Conservation (phyloP, 2,797 vertebrate genomes). For the Arctocebus calabarensis region DNA sequence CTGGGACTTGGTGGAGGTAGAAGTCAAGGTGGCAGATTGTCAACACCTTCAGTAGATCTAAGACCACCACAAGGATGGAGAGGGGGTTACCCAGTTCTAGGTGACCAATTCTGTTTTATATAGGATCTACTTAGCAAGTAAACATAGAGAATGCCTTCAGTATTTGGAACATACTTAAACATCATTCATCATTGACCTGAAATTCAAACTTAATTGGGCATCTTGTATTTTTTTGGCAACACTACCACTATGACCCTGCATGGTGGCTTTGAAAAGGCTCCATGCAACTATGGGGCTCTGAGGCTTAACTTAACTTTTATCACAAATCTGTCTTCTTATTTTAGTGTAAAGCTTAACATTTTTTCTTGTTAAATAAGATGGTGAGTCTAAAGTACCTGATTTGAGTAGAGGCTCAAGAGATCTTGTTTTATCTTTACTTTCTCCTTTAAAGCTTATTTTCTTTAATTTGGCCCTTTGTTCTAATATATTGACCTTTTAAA, state of each 20-base stretch:
- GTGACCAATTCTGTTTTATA: neutral
- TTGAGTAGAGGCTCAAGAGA: neutral
- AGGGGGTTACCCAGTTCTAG: neutral
- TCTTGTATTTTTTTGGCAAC: neutral
- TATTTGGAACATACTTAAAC: neutral
- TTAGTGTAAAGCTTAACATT: neutral
- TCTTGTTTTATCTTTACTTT: neutral
- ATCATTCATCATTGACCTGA: neutral
- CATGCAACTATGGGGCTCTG: too few species aligned
- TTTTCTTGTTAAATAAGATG: neutral
- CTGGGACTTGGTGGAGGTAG: neutral
- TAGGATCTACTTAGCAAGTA: conserved; percentile 23
- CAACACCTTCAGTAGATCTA: neutral
- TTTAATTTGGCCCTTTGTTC: neutral
- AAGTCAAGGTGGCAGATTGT: neutral
- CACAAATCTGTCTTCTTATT: neutral
- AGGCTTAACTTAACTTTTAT: neutral
- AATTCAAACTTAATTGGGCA: neutral
- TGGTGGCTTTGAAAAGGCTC: neutral
- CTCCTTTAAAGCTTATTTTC: neutral
- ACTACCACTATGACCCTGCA: neutral
- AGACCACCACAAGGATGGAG: neutral
- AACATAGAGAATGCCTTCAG: neutral
- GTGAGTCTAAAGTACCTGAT: neutral
- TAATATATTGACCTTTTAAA: neutral